Conservation (phyloP, 2,888 invertebrate genomes). For the Apoda limacodes region DNA sequence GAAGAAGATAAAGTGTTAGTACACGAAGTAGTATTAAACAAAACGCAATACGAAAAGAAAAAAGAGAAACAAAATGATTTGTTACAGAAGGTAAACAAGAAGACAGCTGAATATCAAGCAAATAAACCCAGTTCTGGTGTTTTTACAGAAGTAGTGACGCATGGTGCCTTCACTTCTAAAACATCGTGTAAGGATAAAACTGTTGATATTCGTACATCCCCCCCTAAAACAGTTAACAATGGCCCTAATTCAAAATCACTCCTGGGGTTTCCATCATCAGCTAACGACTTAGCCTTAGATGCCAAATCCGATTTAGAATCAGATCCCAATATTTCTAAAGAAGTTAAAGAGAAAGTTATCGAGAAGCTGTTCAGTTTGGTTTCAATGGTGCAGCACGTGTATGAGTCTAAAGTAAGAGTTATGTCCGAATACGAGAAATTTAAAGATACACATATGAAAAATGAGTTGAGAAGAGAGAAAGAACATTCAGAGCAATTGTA, state of each 20-base stretch:
- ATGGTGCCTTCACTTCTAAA: slow-evolving; percentile 54
- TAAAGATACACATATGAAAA: slow-evolving; percentile 53
- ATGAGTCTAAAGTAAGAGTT: slow-evolving; percentile 57
- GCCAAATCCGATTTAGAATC: slow-evolving; percentile 61
- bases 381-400: slow-evolving; percentile 59
- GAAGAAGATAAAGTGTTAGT: slow-evolving; percentile 26
- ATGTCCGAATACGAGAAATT: slow-evolving; percentile 58
- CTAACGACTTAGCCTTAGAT: slow-evolving; percentile 55
- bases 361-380: slow-evolving; percentile 52
- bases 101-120: slow-evolving; percentile 51
- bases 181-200: slow-evolving; percentile 32
- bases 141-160: slow-evolving; percentile 57
- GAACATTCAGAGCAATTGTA: slow-evolving; percentile 60
- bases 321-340: slow-evolving; percentile 49
- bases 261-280: slow-evolving; percentile 58
- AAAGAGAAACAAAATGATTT: slow-evolving; percentile 53
- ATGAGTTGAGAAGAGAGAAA: slow-evolving; percentile 50
- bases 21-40: slow-evolving; percentile 46
- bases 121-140: slow-evolving; percentile 53
- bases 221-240: slow-evolving; percentile 27
- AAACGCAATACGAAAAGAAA: slow-evolving; percentile 43
- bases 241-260: slow-evolving; percentile 40
- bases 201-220: slow-evolving; percentile 24
- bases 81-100: slow-evolving; percentile 50
- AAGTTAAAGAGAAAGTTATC: slow-evolving; percentile 57